Evolutionary conservation across 2,797 vertebrate genomes (phyloP).

Genomic region (Yasuhikotakia modesta): DNA sequence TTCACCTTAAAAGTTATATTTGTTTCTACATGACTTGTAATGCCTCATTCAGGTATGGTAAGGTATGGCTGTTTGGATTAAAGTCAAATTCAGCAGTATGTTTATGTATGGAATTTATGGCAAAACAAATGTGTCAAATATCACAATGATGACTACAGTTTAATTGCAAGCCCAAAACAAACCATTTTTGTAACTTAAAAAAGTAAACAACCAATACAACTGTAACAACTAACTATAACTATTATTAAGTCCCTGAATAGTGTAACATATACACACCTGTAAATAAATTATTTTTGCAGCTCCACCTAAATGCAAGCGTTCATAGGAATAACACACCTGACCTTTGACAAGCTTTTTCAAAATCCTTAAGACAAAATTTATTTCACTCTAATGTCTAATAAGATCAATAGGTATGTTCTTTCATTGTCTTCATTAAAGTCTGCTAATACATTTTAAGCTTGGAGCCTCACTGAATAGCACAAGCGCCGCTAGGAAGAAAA

Average conservation of each 20-base stretch:
- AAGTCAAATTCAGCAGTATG: constrained; percentile 58
- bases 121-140: neutral
- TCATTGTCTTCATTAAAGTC: constrained; percentile 2
- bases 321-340: neutral
- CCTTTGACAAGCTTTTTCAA: neutral
- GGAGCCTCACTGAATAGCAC: constrained; percentile 84
- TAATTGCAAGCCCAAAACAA: neutral
- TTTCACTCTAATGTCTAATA: neutral
- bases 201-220: neutral
- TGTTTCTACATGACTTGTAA: constrained; percentile 63
- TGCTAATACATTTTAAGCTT: neutral
- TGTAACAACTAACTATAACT: too few species aligned
- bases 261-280: neutral
- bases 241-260: too few species aligned
- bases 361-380: constrained; percentile 9
- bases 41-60: constrained; percentile 64
- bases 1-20: constrained; percentile 60
- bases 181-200: neutral
- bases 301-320: neutral
- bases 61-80: constrained; percentile 64
- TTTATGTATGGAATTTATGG: constrained; percentile 39
- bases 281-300: neutral
- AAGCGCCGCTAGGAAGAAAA: constrained; percentile 87
- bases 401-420: neutral
- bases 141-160: neutral